These are phyloP conservation scores for Tenthredo mesomela DNA, from an alignment of 2,888 invertebrate genomes.

Conservation along the genomic window DNA sequence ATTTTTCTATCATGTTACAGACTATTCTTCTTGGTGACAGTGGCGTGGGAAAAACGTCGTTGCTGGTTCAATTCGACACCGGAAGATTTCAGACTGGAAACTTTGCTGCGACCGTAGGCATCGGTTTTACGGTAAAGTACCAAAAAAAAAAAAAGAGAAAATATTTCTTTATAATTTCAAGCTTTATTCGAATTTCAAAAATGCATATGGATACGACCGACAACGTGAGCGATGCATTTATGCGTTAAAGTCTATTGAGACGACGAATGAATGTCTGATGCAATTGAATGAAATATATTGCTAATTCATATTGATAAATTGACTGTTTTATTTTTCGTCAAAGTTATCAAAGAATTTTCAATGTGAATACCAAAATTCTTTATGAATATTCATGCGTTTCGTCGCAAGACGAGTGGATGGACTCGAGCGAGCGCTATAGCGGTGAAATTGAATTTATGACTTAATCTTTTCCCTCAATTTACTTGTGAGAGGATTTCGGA, in stretches of 20 bases:
- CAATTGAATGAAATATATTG: background rate
- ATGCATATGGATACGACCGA: background rate
- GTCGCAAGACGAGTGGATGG: background rate
- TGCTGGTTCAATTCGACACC: conserved; percentile 95
- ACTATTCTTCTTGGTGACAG: conserved; percentile 96
- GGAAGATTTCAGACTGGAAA: conserved; percentile 94
- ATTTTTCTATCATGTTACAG: conserved; percentile 78
- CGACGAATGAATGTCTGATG: background rate
- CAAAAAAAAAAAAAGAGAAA: conserved; percentile 65
- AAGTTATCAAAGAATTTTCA: background rate
- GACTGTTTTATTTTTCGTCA: background rate
- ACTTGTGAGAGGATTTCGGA: conserved; percentile 3
- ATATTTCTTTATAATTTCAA: background rate
- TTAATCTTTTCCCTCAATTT: conserved; percentile 55
- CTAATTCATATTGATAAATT: background rate
- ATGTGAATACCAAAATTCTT: background rate
- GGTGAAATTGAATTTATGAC: conserved; percentile 61
- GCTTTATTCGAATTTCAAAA: background rate
- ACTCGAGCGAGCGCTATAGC: background rate
- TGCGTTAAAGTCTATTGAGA: background rate
- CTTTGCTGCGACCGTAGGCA: conserved; percentile 96
- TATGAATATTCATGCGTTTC: background rate
- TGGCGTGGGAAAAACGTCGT: conserved; percentile 95
- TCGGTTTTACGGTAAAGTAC: conserved; percentile 94
- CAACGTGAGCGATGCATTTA: conserved; percentile 17